Percentiles rank a stretch among this genome's conserved stretches.
phyloP scores from a whole-genome alignment of 2,888 invertebrate species.

The Acronicta alni region DNA sequence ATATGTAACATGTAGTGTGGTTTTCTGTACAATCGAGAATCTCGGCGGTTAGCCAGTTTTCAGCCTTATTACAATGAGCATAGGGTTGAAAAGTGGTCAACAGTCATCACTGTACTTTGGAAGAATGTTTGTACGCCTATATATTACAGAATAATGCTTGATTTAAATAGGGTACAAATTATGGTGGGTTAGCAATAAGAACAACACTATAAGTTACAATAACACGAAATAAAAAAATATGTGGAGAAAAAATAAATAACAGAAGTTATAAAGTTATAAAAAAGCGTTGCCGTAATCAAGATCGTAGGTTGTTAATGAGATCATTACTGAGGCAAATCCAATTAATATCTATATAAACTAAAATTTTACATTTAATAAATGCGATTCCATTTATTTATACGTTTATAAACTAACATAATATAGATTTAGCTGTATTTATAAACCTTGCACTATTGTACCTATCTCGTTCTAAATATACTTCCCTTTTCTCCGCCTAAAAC shows the following conservation, averaged over 20 bases:
- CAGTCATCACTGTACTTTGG: no score
- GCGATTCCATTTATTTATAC: slow-evolving; percentile 43
- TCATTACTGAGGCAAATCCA: slow-evolving; percentile 57
- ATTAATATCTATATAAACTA: slow-evolving; percentile 34
- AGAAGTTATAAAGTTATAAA: slow-evolving; percentile 34
- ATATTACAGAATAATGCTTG: neutral
- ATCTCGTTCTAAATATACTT: slow-evolving; percentile 22
- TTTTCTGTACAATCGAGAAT: no score
- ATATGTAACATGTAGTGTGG: slow-evolving; percentile 20
- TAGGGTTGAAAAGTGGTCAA: no score
- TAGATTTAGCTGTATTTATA: slow-evolving; percentile 34
- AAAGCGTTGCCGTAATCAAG: slow-evolving; percentile 57
- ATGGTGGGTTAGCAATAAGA: neutral
- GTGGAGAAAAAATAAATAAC: slow-evolving; percentile 47
- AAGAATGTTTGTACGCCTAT: neutral
- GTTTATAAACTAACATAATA: slow-evolving; percentile 24
- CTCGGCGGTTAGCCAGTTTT: no score
- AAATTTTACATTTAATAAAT: slow-evolving; percentile 54
- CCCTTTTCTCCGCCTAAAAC: slow-evolving; percentile 10
- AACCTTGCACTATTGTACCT: slow-evolving; percentile 42
- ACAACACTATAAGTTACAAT: slow-evolving; percentile 36
- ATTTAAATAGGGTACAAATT: neutral
- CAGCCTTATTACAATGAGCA: no score
- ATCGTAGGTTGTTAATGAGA: slow-evolving; percentile 60
- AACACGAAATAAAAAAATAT: slow-evolving; percentile 33